phyloP scores from a whole-genome alignment of 2,113 vertebrate genomes.

The Chlamydotis undulata region DNA sequence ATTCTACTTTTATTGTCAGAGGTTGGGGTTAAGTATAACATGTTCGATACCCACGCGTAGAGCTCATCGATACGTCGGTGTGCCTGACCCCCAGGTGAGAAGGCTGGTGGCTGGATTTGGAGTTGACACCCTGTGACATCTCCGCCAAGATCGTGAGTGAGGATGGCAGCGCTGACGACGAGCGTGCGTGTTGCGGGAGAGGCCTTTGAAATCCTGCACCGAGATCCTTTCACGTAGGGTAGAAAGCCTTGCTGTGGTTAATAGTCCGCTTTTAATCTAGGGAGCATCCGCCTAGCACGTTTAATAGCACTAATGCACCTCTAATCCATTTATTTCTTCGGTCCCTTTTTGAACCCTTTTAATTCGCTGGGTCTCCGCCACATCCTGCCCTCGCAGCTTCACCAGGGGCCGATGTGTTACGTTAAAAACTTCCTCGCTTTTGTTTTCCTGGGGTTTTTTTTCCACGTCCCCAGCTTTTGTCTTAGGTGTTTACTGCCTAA shows the following conservation, averaged over 20 bases:
- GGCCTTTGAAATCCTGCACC: not conserved
- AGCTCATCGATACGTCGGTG: rapidly evolving
- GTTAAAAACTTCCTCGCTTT: not conserved
- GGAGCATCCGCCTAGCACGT: not conserved
- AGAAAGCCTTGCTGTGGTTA: not conserved
- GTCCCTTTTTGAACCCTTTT: not conserved
- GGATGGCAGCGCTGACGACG: rapidly evolving
- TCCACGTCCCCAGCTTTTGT: not conserved
- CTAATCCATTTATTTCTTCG: not conserved
- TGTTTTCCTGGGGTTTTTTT: not conserved
- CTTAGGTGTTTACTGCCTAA: not conserved
- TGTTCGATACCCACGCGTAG: rapidly evolving
- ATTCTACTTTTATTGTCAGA: not conserved
- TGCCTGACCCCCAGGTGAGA: not conserved
- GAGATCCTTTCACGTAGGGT: rapidly evolving
- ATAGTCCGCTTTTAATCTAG: not conserved
- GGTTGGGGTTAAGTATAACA: not conserved
- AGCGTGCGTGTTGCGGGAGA: rapidly evolving
- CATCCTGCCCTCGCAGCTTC: not conserved
- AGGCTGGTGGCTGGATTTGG: not conserved
- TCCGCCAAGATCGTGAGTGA: not conserved
- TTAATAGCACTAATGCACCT: not conserved
- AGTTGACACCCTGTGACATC: too few relatives aligned
- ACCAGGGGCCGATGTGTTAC: rapidly evolving
- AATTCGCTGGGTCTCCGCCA: not conserved